phyloP scores from a whole-genome alignment of 2,797 vertebrate species.

The Fratercula arctica region DNA sequence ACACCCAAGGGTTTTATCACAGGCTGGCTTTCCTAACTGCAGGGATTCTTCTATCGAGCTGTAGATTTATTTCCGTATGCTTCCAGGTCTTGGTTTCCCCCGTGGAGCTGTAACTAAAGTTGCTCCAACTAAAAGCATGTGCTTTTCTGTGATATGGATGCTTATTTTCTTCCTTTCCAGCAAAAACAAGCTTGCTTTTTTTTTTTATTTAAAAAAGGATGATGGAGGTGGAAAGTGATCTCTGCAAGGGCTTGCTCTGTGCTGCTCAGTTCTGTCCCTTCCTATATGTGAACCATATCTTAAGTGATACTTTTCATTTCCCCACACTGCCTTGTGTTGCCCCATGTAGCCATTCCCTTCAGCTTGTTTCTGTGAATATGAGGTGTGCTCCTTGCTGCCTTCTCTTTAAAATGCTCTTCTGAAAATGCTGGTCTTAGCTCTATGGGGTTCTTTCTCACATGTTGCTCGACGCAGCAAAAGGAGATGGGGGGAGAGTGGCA shows the following conservation, averaged over 20 bases:
- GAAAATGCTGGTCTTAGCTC: neutral
- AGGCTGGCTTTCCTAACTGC: neutral
- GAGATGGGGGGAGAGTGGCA: neutral
- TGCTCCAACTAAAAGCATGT: neutral
- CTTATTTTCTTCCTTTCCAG: neutral
- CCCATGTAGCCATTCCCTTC: neutral
- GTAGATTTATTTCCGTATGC: neutral
- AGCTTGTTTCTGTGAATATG: neutral
- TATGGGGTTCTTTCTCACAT: neutral
- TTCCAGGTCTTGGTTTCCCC: neutral
- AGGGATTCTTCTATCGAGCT: neutral
- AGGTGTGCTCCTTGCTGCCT: neutral
- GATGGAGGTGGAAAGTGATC: neutral
- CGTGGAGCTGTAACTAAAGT: neutral
- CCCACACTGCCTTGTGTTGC: neutral
- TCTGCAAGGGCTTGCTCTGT: neutral
- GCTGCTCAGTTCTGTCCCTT: neutral
- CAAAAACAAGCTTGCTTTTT: neutral
- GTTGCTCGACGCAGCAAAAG: neutral
- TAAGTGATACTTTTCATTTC: neutral
- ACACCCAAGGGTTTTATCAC: conserved; percentile 2
- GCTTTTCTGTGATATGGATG: conserved; percentile 9
- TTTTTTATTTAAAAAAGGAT: neutral
- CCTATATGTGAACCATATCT: neutral
- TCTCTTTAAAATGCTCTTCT: neutral